phyloP scores from a whole-genome alignment of 2,113 vertebrate genomes.

The Delphinus delphis region DNA sequence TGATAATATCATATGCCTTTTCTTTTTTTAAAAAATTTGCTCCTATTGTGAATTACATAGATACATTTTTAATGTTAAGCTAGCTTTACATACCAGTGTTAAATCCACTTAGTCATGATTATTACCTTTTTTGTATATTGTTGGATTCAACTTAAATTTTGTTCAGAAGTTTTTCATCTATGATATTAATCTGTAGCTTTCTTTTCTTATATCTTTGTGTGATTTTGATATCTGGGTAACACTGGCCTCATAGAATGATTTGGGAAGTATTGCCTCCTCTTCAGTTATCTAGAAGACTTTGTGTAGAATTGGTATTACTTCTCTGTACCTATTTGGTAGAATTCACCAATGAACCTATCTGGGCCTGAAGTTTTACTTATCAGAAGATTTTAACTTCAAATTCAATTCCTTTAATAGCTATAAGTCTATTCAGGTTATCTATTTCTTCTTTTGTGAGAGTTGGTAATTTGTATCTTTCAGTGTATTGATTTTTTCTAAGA shows the following conservation, averaged over 20 bases:
- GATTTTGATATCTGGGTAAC: not conserved
- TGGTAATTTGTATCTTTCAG: not conserved
- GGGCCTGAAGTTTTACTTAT: not conserved
- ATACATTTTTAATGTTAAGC: slow-evolving; percentile 44
- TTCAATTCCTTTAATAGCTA: slow-evolving; percentile 8
- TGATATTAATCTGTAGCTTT: not conserved
- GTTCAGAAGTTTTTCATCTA: not conserved
- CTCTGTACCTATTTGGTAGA: not conserved
- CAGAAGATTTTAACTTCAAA: slow-evolving; percentile 4
- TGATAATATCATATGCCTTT: not conserved
- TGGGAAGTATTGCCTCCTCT: not conserved
- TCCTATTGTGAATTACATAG: not conserved
- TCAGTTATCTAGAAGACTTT: not conserved
- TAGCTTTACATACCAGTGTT: not conserved
- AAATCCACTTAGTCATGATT: not conserved
- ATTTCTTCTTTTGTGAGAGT: not conserved
- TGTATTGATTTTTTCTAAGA: not conserved
- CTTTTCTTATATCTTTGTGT: not conserved
- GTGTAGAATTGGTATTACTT: not conserved
- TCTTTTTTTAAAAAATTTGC: not conserved
- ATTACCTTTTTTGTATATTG: not conserved
- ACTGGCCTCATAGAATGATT: not conserved
- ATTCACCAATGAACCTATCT: not conserved
- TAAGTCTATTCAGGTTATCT: not conserved
- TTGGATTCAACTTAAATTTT: slow-evolving; percentile 13